phyloP scores from a whole-genome alignment of 2,888 invertebrate genomes.

The Camponotus fellah region DNA sequence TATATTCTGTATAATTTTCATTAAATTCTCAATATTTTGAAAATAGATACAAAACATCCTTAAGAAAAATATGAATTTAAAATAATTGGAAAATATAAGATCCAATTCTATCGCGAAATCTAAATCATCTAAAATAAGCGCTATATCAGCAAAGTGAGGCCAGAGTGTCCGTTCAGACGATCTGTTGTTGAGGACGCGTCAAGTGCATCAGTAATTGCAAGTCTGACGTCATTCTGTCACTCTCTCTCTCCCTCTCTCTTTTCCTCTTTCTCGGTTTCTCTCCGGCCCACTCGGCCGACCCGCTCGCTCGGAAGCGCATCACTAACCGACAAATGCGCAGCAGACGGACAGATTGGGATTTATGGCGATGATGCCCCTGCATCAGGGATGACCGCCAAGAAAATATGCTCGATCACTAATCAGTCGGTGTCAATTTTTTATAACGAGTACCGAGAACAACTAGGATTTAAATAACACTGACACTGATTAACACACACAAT shows the following conservation, averaged over 20 bases:
- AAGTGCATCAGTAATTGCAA: constrained; percentile 77
- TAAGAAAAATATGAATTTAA: neutral
- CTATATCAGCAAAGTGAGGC: constrained; percentile 27
- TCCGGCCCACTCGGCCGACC: constrained; percentile 22
- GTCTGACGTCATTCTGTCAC: constrained; percentile 69
- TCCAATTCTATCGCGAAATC: neutral
- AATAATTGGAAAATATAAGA: neutral
- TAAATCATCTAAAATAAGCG: constrained; percentile 6
- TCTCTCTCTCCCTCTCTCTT: constrained; percentile 26
- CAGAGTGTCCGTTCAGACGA: constrained; percentile 55
- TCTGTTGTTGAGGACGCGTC: constrained; percentile 70
- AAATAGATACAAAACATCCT: too few species aligned
- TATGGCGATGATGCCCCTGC: constrained; percentile 55
- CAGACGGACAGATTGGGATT: constrained; percentile 74
- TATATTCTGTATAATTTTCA: too few species aligned
- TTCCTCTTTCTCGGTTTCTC: constrained; percentile 48
- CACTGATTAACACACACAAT: neutral
- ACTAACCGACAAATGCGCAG: constrained; percentile 71
- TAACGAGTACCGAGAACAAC: neutral
- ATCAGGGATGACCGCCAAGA: constrained; percentile 28
- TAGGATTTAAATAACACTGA: neutral
- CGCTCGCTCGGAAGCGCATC: constrained; percentile 53
- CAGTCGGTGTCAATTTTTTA: neutral
- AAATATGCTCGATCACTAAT: constrained; percentile 22
- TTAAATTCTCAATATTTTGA: too few species aligned